Evolutionary conservation across 2,113 vertebrate species (phyloP), one percentile per base, ranked within the genome.

Genomic region (Heteronetta atricapilla): DNA sequence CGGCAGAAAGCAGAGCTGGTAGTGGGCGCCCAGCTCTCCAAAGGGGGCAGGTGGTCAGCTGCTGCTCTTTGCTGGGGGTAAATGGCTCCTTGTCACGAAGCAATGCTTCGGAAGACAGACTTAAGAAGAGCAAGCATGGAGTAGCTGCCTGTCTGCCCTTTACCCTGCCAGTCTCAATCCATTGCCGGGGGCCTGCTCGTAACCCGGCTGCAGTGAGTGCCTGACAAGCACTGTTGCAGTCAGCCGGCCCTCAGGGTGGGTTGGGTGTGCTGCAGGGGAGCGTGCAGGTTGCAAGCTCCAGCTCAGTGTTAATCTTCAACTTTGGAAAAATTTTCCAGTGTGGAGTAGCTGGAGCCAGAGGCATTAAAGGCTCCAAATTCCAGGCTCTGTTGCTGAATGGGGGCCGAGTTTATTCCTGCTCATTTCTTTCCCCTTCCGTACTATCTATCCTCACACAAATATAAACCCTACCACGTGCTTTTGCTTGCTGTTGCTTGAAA

Each of bases 261-360:
- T 11, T 8, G 44, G 40, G 11, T 66, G 46, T 78, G 63, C 7
- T 80, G 59, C 22, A 55, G 60, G 40, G 29, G 10, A 52, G 18
- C 25, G 4, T 34, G 44, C 50, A 73, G 29, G 25, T 12, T 42
- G 29, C 11, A 21, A 68, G 52, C 46, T 77, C n/a, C 66, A 59
- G 42, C 33, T 75, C 70, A 18, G 22, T 0, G 18, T 95, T 95
- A 70, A 91, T 95, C 52, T 94, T 93, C 72, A 94, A 68, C 91
- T 83, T 40, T 0, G 40, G 59, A 55, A 63, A 59, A 21, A 2
- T 46, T 63, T 87, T 86, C 79, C 36, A 17, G 36, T 60, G 23
- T 4, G 0, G 10, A 0, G 4, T 84, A 68, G 29, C 4, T 55
- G 28, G 58, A 48, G 13, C 17, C 34, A 52, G 34, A 72, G 21